A percentile compares a stretch with the other conserved stretches of the same genome.
Conservation (phyloP, 2,797 vertebrate species). For the Enteromius unitaeniatus region DNA sequence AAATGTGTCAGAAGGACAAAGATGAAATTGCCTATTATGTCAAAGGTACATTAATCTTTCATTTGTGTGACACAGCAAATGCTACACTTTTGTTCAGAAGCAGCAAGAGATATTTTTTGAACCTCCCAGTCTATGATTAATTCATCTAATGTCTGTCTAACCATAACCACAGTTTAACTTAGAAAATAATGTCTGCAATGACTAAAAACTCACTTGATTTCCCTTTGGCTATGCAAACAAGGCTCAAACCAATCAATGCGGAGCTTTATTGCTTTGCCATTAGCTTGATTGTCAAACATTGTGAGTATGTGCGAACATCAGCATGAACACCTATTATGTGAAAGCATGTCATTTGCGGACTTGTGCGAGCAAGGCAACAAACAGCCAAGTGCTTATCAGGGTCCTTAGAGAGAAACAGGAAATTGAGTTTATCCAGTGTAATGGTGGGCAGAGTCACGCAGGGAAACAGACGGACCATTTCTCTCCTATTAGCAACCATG, state of each 20-base stretch:
- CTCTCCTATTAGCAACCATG: constrained; percentile 80
- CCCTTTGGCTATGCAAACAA: constrained; percentile 49
- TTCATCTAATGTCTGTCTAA: constrained; percentile 21
- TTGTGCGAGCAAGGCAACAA: constrained; percentile 61
- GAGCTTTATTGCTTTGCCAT: constrained; percentile 55
- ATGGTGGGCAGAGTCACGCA: constrained; percentile 74
- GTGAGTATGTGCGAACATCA: constrained; percentile 44
- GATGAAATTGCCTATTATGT: constrained; percentile 20
- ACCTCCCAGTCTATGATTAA: constrained; percentile 28
- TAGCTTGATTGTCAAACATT: constrained; percentile 53
- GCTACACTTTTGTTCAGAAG: background rate
- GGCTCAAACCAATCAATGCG: constrained; percentile 40
- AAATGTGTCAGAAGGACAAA: background rate
- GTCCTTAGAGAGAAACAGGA: constrained; percentile 78
- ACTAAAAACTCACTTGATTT: constrained; percentile 37
- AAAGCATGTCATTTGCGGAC: constrained; percentile 65
- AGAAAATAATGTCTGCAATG: constrained; percentile 10
- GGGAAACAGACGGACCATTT: constrained; percentile 72
- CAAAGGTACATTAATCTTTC: background rate
- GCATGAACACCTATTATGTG: constrained; percentile 63
- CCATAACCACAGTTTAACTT: constrained; percentile 20
- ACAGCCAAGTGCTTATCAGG: constrained; percentile 70
- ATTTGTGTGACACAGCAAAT: background rate
- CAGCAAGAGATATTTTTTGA: background rate
- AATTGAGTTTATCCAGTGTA: constrained; percentile 82